Conservation (phyloP, 1,140 invertebrate genomes). For the Rhizoglyphus robini region DNA sequence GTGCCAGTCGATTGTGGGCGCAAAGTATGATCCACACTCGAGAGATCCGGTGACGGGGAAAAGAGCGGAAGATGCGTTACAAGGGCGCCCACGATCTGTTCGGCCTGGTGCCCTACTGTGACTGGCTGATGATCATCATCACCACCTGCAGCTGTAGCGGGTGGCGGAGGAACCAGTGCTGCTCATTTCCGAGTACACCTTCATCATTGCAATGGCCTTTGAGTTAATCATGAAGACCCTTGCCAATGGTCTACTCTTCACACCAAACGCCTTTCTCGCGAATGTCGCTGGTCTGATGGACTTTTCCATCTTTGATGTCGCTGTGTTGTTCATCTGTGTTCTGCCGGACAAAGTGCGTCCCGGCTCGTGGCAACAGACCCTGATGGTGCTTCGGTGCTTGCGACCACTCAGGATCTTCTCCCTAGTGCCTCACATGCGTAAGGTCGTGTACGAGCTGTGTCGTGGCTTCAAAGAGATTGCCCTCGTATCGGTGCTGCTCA, state of each 20-base stretch:
- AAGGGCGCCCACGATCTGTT: slow-evolving; percentile 60
- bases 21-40: slow-evolving; percentile 77
- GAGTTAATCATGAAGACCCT: slow-evolving; percentile 89
- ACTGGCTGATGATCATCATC: slow-evolving; percentile 98
- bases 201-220: slow-evolving; percentile 95
- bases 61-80: slow-evolving; percentile 91
- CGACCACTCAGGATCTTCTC: slow-evolving; percentile 92
- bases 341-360: slow-evolving; percentile 67
- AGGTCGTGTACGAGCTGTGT: slow-evolving; percentile 96
- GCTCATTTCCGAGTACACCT: slow-evolving; percentile 90
- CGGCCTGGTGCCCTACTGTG: slow-evolving; percentile 91
- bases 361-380: slow-evolving; percentile 76
- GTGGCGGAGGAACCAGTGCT: slow-evolving; percentile 37
- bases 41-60: slow-evolving; percentile 87
- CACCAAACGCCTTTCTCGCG: slow-evolving; percentile 94
- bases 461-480: slow-evolving; percentile 99
- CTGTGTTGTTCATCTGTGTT: slow-evolving; percentile 85
- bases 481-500: slow-evolving; percentile 89
- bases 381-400: slow-evolving; percentile 92
- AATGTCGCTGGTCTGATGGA: slow-evolving; percentile 92
- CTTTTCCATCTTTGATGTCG: slow-evolving; percentile 88
- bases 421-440: slow-evolving; percentile 95
- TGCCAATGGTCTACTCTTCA: slow-evolving; percentile 95
- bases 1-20: slow-evolving; percentile 88
- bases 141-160: slow-evolving; percentile 86